phyloP scores from a whole-genome alignment of 2,888 invertebrate species.

The Eristalis pertinax region DNA sequence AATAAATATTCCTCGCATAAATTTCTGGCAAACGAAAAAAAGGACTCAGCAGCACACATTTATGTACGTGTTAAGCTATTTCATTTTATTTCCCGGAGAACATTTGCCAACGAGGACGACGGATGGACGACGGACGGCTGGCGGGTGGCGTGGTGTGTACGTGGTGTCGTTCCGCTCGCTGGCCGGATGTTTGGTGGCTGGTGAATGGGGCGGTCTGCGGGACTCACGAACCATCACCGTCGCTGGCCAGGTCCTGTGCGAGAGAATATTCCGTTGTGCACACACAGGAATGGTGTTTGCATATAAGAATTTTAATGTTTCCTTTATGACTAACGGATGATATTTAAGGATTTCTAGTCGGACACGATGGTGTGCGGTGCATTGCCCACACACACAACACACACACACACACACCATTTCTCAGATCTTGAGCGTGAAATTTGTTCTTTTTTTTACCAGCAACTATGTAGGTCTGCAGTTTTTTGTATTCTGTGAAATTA shows the following conservation, averaged over 20 bases:
- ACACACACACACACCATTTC: neutral
- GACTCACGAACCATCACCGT: conserved; percentile 34
- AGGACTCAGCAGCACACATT: neutral
- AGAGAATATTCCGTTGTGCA: conserved; percentile 40
- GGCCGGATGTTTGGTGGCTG: conserved; percentile 47
- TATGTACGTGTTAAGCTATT: conserved; percentile 49
- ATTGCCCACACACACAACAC: neutral
- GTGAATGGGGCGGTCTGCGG: neutral
- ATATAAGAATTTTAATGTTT: conserved; percentile 63
- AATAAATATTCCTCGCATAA: conserved; percentile 63
- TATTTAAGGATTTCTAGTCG: conserved; percentile 53
- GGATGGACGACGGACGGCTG: neutral
- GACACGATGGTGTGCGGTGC: conserved; percentile 24
- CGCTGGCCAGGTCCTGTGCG: conserved; percentile 50
- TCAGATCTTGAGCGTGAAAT: conserved; percentile 6
- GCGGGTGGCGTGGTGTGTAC: neutral
- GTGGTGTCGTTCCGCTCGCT: conserved; percentile 50
- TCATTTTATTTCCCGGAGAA: conserved; percentile 59
- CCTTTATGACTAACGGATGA: conserved; percentile 62
- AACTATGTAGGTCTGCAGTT: neutral
- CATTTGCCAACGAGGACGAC: conserved; percentile 35
- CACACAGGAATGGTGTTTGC: conserved; percentile 36
- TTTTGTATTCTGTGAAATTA: neutral
- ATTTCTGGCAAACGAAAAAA: conserved; percentile 24
- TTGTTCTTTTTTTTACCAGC: neutral